A percentile compares a stretch with the other conserved stretches of the same genome.
Evolutionary conservation across 1,140 invertebrate genomes (phyloP).

Genomic region (Pogonognathellus flavescens): DNA sequence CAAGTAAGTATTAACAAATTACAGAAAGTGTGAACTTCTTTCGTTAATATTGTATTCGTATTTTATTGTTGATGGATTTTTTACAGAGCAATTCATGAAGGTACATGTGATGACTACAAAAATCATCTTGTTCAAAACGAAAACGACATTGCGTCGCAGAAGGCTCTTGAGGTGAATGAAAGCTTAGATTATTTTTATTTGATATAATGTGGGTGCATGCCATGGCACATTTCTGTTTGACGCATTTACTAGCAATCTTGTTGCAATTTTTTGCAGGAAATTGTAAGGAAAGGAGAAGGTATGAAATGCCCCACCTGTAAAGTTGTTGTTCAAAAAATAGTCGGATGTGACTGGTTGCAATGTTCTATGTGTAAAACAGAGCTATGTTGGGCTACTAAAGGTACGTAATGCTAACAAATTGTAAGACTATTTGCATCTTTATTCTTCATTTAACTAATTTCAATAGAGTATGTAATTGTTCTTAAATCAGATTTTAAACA

Average conservation of each 20-base stretch:
- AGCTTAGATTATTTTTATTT: too few species aligned
- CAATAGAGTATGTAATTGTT: too few species aligned
- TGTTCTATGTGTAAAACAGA: constrained; percentile 94
- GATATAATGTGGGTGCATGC: too few species aligned
- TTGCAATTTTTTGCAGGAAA: constrained; percentile 72
- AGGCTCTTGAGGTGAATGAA: constrained; percentile 55
- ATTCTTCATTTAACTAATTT: too few species aligned
- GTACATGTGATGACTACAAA: constrained; percentile 87
- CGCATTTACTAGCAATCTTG: too few species aligned
- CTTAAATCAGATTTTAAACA: not conserved
- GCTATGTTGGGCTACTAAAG: constrained; percentile 94
- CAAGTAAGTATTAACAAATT: constrained; percentile 74
- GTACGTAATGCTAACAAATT: constrained; percentile 67
- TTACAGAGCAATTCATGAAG: constrained; percentile 84
- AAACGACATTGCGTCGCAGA: constrained; percentile 39
- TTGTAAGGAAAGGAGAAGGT: constrained; percentile 86
- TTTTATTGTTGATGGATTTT: constrained; percentile 27
- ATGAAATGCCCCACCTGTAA: constrained; percentile 87
- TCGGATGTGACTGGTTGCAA: constrained; percentile 93
- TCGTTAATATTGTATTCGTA: not conserved
- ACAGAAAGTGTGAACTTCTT: not conserved
- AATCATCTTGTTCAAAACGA: constrained; percentile 73
- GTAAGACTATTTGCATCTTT: not conserved
- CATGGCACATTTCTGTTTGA: too few species aligned
- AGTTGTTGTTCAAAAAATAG: constrained; percentile 89